phyloP scores from a whole-genome alignment of 1,140 invertebrate genomes.

The Trinorchestia longiramus region DNA sequence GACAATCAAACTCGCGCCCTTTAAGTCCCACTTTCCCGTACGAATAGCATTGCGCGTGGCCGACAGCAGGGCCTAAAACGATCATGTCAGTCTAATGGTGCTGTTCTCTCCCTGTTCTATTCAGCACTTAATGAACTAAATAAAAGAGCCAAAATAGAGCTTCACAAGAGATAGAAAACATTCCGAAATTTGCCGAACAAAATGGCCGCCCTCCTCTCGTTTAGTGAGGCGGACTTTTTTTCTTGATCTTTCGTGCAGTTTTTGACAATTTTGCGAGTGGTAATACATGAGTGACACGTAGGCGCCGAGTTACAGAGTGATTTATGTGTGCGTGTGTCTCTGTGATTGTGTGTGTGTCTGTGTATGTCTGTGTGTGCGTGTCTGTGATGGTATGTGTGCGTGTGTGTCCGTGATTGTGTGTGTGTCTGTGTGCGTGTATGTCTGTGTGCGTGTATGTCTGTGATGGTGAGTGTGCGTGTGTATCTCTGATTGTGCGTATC shows the following conservation, averaged over 20 bases:
- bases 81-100: background rate
- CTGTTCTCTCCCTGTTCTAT: background rate
- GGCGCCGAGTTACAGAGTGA: background rate
- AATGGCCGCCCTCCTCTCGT: slow-evolving; percentile 47
- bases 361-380: no score
- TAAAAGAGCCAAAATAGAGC: slow-evolving; percentile 54
- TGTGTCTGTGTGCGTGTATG: no score
- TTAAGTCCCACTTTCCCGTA: background rate
- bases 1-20: background rate
- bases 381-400: no score
- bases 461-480: no score
- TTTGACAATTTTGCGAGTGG: background rate
- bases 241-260: background rate
- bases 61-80: background rate
- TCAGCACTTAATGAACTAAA: slow-evolving; percentile 54
- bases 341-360: no score
- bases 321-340: background rate
- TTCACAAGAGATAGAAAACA: slow-evolving; percentile 49
- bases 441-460: no score
- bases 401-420: no score
- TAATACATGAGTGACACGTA: background rate
- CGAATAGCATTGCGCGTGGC: slow-evolving; percentile 29
- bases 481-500: no score
- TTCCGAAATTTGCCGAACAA: slow-evolving; percentile 36
- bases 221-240: background rate